Percentiles rank a stretch among this genome's conserved stretches.
Evolutionary conservation across 2,888 invertebrate species (phyloP).

Genomic region (Cryptocheilus praepositus): DNA sequence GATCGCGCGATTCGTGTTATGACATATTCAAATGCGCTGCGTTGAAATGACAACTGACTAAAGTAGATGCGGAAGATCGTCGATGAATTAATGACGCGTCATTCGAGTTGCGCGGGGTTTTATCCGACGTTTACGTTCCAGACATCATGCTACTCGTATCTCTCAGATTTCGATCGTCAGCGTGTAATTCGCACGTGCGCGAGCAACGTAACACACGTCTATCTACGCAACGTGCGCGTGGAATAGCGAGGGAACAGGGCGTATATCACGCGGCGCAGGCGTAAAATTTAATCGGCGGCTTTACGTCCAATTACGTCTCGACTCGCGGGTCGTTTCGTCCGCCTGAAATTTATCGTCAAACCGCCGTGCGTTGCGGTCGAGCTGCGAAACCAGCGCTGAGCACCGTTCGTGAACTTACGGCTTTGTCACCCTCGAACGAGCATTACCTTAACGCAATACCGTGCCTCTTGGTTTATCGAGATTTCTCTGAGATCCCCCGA

Average conservation of each 20-base stretch:
- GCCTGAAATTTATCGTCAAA: constrained; percentile 26
- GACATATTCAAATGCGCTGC: too few relatives aligned
- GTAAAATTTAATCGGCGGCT: constrained; percentile 52
- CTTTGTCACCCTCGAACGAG: constrained; percentile 1
- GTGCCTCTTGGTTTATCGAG: too few relatives aligned
- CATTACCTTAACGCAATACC: not conserved
- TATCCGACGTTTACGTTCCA: too few relatives aligned
- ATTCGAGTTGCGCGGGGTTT: too few relatives aligned
- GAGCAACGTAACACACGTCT: constrained; percentile 1
- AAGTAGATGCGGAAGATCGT: too few relatives aligned
- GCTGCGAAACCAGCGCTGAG: constrained; percentile 13
- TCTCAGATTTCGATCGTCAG: not conserved
- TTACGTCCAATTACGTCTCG: constrained; percentile 48
- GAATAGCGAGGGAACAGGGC: constrained; percentile 18
- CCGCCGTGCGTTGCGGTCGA: constrained; percentile 13
- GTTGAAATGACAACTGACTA: too few relatives aligned
- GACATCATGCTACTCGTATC: too few relatives aligned
- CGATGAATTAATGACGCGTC: too few relatives aligned
- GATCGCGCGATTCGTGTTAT: too few relatives aligned
- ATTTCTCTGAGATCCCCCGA: too few relatives aligned
- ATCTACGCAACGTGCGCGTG: constrained; percentile 7
- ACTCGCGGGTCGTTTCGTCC: constrained; percentile 27
- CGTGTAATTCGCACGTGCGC: constrained; percentile 10
- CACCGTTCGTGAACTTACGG: not conserved
- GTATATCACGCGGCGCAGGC: constrained; percentile 10